phyloP scores from a whole-genome alignment of 2,888 invertebrate genomes.

The Clunio marinus region DNA sequence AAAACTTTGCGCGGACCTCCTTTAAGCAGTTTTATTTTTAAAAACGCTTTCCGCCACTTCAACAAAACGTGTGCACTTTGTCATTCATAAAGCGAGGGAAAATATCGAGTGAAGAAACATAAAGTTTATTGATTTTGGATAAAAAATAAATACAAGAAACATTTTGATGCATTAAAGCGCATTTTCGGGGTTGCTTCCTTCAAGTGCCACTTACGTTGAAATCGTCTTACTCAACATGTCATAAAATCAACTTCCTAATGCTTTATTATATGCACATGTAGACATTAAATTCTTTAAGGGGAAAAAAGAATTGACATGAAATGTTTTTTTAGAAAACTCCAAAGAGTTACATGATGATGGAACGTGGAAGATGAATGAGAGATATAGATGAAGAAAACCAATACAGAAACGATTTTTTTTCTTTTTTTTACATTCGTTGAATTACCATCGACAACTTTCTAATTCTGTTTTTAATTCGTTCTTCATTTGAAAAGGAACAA shows the following conservation, averaged over 20 bases:
- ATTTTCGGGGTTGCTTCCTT: neutral
- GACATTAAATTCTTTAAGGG: too few species aligned
- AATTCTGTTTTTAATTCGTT: neutral
- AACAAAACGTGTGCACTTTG: neutral
- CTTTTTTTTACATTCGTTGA: neutral
- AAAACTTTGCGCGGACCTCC: neutral
- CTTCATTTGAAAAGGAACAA: neutral
- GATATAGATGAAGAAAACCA: neutral
- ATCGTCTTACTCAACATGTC: neutral
- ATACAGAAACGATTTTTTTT: neutral
- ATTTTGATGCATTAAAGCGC: neutral
- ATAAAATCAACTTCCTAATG: too few species aligned
- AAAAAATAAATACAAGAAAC: too few species aligned
- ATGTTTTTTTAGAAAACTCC: neutral
- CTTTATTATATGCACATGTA: too few species aligned
- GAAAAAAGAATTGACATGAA: too few species aligned
- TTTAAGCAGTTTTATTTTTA: neutral
- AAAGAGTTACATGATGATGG: neutral
- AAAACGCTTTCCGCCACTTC: neutral
- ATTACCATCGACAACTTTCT: constrained; percentile 4
- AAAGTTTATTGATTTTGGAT: constrained; percentile 6
- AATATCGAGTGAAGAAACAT: neutral
- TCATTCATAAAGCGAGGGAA: neutral
- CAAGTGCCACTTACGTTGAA: neutral
- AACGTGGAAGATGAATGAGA: neutral